These are phyloP conservation scores for Cataglyphis livida DNA, from an alignment of 2,888 invertebrate genomes.

Conservation along the genomic window DNA sequence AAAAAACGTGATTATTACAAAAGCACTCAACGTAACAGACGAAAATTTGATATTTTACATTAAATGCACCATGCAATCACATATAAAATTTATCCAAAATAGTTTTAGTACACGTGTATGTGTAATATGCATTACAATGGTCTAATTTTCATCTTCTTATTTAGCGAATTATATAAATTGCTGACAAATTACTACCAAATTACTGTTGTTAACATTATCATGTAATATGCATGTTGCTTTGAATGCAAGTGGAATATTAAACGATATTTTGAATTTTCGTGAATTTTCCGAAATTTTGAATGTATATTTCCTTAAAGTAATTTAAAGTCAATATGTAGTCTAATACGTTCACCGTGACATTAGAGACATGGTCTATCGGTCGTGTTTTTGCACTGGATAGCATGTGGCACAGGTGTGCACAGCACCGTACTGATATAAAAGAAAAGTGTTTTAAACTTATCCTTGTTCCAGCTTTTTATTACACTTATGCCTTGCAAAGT, in stretches of 20 bases:
- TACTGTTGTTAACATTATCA: conserved; percentile 4
- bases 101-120: not conserved
- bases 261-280: not conserved
- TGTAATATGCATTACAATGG: not conserved
- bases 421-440: conserved; percentile 26
- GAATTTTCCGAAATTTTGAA: not conserved
- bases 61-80: not conserved
- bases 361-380: not conserved
- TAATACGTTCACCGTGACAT: not conserved
- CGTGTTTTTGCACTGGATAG: not conserved
- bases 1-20: not conserved
- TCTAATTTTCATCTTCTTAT: conserved; percentile 33
- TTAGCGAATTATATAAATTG: conserved; percentile 23
- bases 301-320: not conserved
- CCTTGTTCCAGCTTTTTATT: conserved; percentile 34
- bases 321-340: conserved; percentile 21
- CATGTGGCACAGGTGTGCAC: conserved; percentile 36
- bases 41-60: not conserved
- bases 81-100: conserved; percentile 5
- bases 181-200: conserved; percentile 35
- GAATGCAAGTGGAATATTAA: conserved; percentile 29
- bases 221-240: conserved; percentile 18
- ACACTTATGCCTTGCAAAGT: conserved; percentile 36
- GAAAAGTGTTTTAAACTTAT: conserved; percentile 46
- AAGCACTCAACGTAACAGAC: not conserved